Evolutionary conservation across 1,140 invertebrate species (phyloP), one percentile per base, ranked within the genome.

Genomic region (Solenopsis fugax): DNA sequence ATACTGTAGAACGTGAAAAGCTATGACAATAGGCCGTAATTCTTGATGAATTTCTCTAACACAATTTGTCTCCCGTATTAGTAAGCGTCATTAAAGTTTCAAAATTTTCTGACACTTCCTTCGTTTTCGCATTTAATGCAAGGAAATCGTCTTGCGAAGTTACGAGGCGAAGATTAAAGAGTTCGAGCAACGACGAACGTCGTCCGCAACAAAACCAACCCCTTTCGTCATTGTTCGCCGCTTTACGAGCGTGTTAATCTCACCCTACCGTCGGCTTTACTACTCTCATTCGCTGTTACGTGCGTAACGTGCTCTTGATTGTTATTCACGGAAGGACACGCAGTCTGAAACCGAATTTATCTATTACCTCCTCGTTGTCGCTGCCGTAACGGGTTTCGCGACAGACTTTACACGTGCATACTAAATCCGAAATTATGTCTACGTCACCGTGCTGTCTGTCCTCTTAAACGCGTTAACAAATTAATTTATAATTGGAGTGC

Each of bases 231-330:
- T 92, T 90, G 88, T 89, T 88, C 81, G 50, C 45, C 86, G 76
- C 67, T 92, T 92, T 92, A 92, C 90, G 89, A 92, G 91, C 88
- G 65, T 88, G 89, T 88, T 91, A 92, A 92, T 92, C 85, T 87
- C 65, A 85, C 89, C 54, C 88, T 88, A 64, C 73, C 82, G 86
- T 67, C 60, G 65, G 73, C 86, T 91, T 91, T 90, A 91, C 84
- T 84, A 73, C 48, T 87, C 86, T 90, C 82, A 86, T 89, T 87
- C 84, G 82, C 88, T 81, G 88, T 91, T 91, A 91, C 80, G 76
- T 75, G 76, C 85, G 71, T 86, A 84, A 87, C 85, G 82, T 86
- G 80, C 81, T 75, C 85, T 88, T 86, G 80, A 88, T 90, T 88
- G 88, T 90, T 88, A 90, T 87, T 81, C 75, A 85, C 87, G 72